Conservation (phyloP, 2,888 invertebrate genomes). For the Meloe dianella region DNA sequence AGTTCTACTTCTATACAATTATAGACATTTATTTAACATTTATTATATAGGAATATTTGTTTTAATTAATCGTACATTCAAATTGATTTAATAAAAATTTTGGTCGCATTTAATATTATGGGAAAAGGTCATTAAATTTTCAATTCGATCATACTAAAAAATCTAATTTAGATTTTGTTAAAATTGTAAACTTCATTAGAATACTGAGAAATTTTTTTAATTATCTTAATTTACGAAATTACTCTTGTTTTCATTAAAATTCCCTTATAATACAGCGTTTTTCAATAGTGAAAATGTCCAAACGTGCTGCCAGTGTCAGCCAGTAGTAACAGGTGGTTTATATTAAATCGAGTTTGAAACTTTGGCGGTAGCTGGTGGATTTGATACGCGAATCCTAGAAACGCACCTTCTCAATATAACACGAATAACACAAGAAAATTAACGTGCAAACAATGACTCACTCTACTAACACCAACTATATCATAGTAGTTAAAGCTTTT, state of each 20-base stretch:
- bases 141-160: background rate
- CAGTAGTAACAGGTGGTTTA: slow-evolving; percentile 32
- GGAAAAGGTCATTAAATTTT: background rate
- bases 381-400: background rate
- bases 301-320: background rate
- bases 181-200: background rate
- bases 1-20: slow-evolving; percentile 22
- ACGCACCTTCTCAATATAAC: background rate
- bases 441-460: slow-evolving; percentile 26
- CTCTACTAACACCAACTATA: slow-evolving; percentile 46
- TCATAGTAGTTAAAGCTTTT: slow-evolving; percentile 44
- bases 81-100: background rate
- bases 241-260: too few relatives aligned
- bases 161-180: background rate
- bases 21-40: slow-evolving; percentile 21
- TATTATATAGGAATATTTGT: background rate
- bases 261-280: background rate
- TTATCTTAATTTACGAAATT: background rate
- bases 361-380: slow-evolving; percentile 24
- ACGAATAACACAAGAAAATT: background rate
- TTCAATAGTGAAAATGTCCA: background rate
- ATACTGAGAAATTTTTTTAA: background rate
- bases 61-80: background rate
- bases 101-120: background rate
- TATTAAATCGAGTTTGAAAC: slow-evolving; percentile 25